Evolutionary conservation across 2,888 invertebrate genomes (phyloP).

Genomic region (Erebia palarica): DNA sequence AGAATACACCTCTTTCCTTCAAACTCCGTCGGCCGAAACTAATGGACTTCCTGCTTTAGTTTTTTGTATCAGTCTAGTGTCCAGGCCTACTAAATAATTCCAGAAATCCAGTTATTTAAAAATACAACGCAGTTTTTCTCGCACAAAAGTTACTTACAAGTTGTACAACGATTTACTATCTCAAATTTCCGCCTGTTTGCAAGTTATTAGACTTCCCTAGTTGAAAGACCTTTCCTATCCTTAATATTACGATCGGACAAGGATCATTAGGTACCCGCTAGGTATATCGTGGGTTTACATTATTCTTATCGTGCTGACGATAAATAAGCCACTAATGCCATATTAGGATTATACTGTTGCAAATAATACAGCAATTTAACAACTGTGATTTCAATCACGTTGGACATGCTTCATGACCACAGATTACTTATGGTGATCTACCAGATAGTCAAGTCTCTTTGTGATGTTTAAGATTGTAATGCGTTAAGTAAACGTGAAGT

Average conservation of each 20-base stretch:
- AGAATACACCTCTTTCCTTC: too few species aligned
- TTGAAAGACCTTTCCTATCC: background rate
- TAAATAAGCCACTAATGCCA: conserved; percentile 19
- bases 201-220: background rate
- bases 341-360: conserved; percentile 21
- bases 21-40: too few species aligned
- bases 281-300: conserved; percentile 11
- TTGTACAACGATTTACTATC: background rate
- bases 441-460: background rate
- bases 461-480: background rate
- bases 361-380: conserved; percentile 16
- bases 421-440: conserved; percentile 17
- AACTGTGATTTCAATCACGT: conserved; percentile 27
- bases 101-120: background rate
- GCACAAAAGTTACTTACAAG: background rate
- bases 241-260: conserved; percentile 4
- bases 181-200: background rate
- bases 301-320: conserved; percentile 19
- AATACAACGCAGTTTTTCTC: background rate
- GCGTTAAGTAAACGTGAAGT: too few species aligned
- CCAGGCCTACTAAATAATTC: background rate
- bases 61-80: background rate
- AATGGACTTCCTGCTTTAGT: background rate
- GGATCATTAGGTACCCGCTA: conserved; percentile 21
- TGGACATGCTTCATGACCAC: conserved; percentile 16